Percentiles rank a stretch among this genome's conserved stretches.
phyloP scores from a whole-genome alignment of 2,113 vertebrate species.

The Chionodraco myersi region DNA sequence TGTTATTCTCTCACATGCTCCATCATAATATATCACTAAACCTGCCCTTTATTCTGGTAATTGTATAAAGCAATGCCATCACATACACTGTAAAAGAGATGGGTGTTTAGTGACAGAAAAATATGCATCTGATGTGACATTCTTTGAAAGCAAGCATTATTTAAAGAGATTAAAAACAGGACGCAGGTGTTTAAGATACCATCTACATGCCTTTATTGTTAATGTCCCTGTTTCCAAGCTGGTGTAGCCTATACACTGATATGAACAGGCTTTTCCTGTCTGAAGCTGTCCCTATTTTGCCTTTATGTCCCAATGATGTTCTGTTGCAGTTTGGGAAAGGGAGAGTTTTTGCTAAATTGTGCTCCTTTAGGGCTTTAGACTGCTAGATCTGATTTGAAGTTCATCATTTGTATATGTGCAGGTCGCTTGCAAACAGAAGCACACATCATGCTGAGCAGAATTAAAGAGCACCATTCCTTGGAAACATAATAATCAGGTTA shows the following conservation, averaged over 20 bases:
- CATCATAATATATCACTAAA: neutral
- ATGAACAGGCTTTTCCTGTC: conserved; percentile 35
- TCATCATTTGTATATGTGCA: neutral
- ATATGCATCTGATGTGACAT: neutral
- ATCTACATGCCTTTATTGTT: neutral
- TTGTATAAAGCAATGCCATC: neutral
- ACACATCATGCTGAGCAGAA: neutral
- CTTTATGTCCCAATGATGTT: neutral
- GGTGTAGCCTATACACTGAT: conserved; percentile 1
- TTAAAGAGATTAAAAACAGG: neutral
- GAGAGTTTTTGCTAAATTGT: neutral
- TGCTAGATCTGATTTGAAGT: neutral
- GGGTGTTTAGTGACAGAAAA: neutral
- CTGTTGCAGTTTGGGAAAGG: neutral
- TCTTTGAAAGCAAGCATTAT: neutral
- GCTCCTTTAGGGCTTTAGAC: neutral
- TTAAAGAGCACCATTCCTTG: neutral
- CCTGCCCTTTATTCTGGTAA: neutral
- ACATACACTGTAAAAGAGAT: neutral
- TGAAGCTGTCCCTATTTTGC: conserved; percentile 8
- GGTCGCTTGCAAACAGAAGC: neutral
- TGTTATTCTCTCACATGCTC: neutral
- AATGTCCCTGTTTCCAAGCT: neutral
- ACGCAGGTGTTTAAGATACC: neutral
- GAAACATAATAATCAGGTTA: neutral